Conservation (phyloP, 2,888 invertebrate genomes). For the Tetanocera ferruginea region DNA sequence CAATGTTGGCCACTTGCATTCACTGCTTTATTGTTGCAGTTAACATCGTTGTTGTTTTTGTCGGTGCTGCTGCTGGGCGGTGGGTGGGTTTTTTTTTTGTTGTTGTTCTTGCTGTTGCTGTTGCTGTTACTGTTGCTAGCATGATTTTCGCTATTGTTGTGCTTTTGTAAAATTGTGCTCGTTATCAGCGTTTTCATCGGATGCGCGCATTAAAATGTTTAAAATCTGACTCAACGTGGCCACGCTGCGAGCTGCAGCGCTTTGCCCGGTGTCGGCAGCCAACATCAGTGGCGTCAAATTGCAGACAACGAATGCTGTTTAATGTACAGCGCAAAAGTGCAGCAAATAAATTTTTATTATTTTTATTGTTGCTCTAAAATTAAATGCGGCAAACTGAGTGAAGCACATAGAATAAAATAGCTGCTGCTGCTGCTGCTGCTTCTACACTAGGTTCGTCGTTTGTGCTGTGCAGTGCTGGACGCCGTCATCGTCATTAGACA, state of each 20-base stretch:
- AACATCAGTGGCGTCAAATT: no score
- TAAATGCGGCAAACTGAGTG: slow-evolving; percentile 2
- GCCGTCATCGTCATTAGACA: slow-evolving; percentile 25
- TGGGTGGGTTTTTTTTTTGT: neutral
- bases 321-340: no score
- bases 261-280: no score
- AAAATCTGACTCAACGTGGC: no score
- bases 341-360: neutral
- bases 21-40: neutral
- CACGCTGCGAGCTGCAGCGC: no score
- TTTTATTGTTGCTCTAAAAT: slow-evolving; percentile 9
- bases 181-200: no score
- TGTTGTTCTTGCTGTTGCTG: neutral
- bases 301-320: no score
- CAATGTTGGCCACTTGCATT: neutral
- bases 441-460: neutral
- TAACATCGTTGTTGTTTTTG: neutral
- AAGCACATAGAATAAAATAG: neutral
- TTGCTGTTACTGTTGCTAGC: no score
- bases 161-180: no score
- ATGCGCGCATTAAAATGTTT: no score
- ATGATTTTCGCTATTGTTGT: no score
- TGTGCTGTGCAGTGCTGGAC: neutral
- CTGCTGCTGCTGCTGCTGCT: neutral
- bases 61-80: neutral